Evolutionary conservation across 2,113 vertebrate genomes (phyloP).

Genomic region (Perca flavescens): DNA sequence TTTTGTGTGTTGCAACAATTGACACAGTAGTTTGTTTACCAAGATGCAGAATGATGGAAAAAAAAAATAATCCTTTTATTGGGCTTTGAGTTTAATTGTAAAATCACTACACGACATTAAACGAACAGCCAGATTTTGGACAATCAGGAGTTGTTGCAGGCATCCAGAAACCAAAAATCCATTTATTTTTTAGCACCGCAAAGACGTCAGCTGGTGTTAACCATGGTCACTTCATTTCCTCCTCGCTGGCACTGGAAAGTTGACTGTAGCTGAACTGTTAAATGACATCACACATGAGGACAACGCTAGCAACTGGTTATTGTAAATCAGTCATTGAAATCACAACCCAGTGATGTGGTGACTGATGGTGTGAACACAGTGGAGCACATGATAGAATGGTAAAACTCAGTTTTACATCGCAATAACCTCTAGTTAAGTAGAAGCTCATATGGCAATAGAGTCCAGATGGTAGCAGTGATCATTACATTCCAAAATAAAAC

Average conservation of each 20-base stretch:
- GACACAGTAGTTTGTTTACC: slow-evolving; percentile 17
- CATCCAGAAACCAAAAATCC: slow-evolving; percentile 41
- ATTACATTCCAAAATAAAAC: slow-evolving; percentile 23
- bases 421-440: slow-evolving; percentile 26
- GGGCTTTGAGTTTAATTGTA: neutral
- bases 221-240: slow-evolving; percentile 53
- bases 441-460: slow-evolving; percentile 19
- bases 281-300: slow-evolving; percentile 24
- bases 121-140: slow-evolving; percentile 22
- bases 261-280: slow-evolving; percentile 34
- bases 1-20: neutral
- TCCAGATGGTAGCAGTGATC: slow-evolving; percentile 27
- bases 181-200: slow-evolving; percentile 34
- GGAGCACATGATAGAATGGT: slow-evolving; percentile 19
- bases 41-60: slow-evolving; percentile 3
- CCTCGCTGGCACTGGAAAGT: slow-evolving; percentile 16
- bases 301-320: slow-evolving; percentile 7
- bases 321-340: slow-evolving; percentile 27
- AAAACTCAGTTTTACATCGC: slow-evolving; percentile 32
- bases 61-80: neutral
- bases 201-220: slow-evolving; percentile 43
- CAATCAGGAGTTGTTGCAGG: slow-evolving; percentile 10
- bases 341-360: slow-evolving; percentile 18
- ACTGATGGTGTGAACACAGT: slow-evolving; percentile 33
- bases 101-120: slow-evolving; percentile 10